Percentiles rank a stretch among this genome's conserved stretches.
These are phyloP conservation scores for Eupeodes latifasciatus DNA, from an alignment of 2,888 invertebrate species.

Conservation along the genomic window DNA sequence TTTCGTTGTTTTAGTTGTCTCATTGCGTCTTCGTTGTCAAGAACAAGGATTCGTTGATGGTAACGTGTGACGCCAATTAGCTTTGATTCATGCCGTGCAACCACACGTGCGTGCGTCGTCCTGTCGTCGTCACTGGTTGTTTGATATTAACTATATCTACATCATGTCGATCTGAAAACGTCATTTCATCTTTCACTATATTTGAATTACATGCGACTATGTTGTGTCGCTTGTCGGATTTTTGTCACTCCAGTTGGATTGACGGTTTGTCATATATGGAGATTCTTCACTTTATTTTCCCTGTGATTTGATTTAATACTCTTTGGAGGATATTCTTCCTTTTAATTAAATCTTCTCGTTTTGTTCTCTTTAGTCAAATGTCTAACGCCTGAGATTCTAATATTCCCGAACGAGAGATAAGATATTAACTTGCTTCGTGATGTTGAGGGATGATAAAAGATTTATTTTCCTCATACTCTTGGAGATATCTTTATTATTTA, in stretches of 20 bases:
- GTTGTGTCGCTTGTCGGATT: neutral
- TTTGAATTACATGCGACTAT: neutral
- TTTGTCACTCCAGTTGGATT: conserved; percentile 2
- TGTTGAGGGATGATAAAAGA: neutral
- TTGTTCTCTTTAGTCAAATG: neutral
- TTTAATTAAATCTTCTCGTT: conserved; percentile 18
- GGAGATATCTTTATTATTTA: neutral
- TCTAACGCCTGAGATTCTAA: neutral
- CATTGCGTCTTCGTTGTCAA: neutral
- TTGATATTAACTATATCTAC: conserved; percentile 21
- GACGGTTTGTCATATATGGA: neutral
- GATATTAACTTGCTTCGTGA: neutral
- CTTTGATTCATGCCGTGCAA: conserved; percentile 54
- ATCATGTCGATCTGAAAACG: conserved; percentile 5
- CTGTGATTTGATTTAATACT: conserved; percentile 13
- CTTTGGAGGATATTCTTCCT: conserved; percentile 8
- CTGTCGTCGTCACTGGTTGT: conserved; percentile 7
- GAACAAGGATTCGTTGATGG: conserved; percentile 15
- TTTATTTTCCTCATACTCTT: neutral
- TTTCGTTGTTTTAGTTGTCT: conserved; percentile 3
- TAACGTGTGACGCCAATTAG: conserved; percentile 59
- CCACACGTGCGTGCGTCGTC: conserved; percentile 18
- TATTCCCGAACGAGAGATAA: neutral
- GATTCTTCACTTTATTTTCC: conserved; percentile 2
- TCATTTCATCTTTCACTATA: neutral